phyloP scores from a whole-genome alignment of 2,797 vertebrate genomes.

The Oophaga sylvatica region DNA sequence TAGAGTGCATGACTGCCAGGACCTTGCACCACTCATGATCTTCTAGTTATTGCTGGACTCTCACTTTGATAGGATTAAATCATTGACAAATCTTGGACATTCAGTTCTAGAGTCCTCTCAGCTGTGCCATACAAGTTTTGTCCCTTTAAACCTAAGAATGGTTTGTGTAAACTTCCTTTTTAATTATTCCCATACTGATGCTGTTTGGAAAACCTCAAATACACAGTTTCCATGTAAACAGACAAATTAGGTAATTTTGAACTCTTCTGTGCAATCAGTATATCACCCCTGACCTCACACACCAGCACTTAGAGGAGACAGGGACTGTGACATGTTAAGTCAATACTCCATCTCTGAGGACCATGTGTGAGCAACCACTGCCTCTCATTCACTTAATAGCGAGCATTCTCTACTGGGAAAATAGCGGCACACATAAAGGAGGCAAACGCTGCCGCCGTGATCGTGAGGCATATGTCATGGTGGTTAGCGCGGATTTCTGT shows the following conservation, averaged over 20 bases:
- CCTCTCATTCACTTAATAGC: slow-evolving; percentile 51
- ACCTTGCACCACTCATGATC: too few species aligned
- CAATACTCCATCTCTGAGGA: slow-evolving; percentile 25
- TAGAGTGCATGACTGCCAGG: too few species aligned
- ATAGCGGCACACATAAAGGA: slow-evolving; percentile 24
- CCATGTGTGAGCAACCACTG: slow-evolving; percentile 33
- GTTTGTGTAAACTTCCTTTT: not conserved
- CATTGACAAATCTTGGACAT: too few species aligned
- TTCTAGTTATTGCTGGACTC: too few species aligned
- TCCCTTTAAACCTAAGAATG: not conserved
- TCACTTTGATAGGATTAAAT: too few species aligned
- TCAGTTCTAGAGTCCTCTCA: not conserved
- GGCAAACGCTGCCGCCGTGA: slow-evolving; percentile 45
- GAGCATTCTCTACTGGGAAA: slow-evolving; percentile 44
- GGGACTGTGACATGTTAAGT: slow-evolving; percentile 28
- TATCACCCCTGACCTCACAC: slow-evolving; percentile 20
- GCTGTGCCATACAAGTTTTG: not conserved
- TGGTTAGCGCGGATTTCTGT: slow-evolving; percentile 63
- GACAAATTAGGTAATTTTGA: slow-evolving; percentile 6
- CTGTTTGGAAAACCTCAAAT: not conserved
- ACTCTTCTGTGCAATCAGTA: not conserved
- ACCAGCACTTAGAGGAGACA: slow-evolving; percentile 21
- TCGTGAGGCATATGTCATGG: slow-evolving; percentile 59
- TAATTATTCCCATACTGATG: not conserved
- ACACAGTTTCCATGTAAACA: not conserved